Evolutionary conservation across 2,888 invertebrate genomes (phyloP).

Genomic region (Dusona sp.): DNA sequence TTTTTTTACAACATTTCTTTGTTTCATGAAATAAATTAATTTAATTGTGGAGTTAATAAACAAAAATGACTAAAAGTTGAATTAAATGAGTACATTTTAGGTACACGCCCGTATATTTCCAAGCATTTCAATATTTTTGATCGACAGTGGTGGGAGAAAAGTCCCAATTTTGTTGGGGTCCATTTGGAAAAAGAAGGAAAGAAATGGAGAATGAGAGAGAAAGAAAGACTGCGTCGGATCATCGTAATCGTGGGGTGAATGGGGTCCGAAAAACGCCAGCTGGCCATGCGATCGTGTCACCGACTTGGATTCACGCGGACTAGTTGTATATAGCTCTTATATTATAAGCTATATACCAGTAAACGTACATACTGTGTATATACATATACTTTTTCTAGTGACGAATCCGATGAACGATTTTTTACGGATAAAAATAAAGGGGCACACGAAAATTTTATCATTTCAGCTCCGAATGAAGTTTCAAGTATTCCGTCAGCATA

Average conservation of each 20-base stretch:
- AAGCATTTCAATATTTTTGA: slow-evolving; percentile 21
- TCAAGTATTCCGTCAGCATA: background rate
- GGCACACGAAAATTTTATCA: slow-evolving; percentile 29
- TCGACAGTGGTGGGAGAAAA: slow-evolving; percentile 28
- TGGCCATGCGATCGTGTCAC: slow-evolving; percentile 65
- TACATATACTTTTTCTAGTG: background rate
- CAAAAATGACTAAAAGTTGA: background rate
- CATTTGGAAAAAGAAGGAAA: slow-evolving; percentile 29
- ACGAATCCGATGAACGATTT: slow-evolving; percentile 38
- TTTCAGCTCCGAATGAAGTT: background rate
- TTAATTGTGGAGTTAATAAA: too few species aligned
- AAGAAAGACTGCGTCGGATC: slow-evolving; percentile 47
- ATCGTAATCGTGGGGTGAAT: slow-evolving; percentile 39
- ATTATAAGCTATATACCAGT: slow-evolving; percentile 31
- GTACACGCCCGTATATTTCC: background rate
- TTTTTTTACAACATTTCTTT: background rate
- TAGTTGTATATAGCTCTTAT: slow-evolving; percentile 18
- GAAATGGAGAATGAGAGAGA: slow-evolving; percentile 19
- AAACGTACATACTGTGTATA: slow-evolving; percentile 1
- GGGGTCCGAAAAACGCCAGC: slow-evolving; percentile 68
- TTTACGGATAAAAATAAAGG: slow-evolving; percentile 42
- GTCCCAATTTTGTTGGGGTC: slow-evolving; percentile 60
- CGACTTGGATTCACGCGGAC: slow-evolving; percentile 52
- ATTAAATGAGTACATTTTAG: background rate
- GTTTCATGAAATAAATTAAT: background rate